Evolutionary conservation across 2,113 vertebrate genomes (phyloP).

Genomic region (Lamprotornis superbus): DNA sequence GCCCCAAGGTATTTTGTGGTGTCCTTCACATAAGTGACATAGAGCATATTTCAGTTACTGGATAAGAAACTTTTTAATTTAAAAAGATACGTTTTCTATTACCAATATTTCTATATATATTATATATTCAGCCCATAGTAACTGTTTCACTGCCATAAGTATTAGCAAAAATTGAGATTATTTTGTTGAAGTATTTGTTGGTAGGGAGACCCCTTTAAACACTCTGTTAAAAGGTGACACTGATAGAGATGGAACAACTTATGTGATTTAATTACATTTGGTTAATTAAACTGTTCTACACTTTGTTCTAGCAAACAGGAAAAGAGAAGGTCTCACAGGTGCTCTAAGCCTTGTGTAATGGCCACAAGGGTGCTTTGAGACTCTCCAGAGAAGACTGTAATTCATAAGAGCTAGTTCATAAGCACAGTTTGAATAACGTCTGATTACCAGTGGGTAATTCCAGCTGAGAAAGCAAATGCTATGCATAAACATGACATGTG

Average conservation of each 20-base stretch:
- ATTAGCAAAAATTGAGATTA: not conserved
- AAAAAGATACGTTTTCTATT: rapidly evolving
- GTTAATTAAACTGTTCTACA: not conserved
- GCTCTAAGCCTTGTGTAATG: not conserved
- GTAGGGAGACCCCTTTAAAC: not conserved
- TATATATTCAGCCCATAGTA: not conserved
- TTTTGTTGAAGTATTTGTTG: not conserved
- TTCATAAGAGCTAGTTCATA: not conserved
- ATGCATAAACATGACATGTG: not conserved
- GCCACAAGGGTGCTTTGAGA: not conserved
- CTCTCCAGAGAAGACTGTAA: not conserved
- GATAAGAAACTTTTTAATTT: not conserved
- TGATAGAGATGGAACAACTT: not conserved
- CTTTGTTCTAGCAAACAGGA: not conserved
- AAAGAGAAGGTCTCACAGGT: not conserved
- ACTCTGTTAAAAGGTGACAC: not conserved
- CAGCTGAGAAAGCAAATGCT: not conserved
- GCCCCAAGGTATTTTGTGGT: not conserved
- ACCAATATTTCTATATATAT: not conserved
- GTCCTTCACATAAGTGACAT: not conserved
- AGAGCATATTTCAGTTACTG: not conserved
- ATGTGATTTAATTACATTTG: not conserved
- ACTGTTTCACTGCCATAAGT: not conserved
- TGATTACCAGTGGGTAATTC: not conserved
- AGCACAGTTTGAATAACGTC: not conserved